Conservation (phyloP, 2,888 invertebrate species). For the Scaptomyza caliginosa region DNA sequence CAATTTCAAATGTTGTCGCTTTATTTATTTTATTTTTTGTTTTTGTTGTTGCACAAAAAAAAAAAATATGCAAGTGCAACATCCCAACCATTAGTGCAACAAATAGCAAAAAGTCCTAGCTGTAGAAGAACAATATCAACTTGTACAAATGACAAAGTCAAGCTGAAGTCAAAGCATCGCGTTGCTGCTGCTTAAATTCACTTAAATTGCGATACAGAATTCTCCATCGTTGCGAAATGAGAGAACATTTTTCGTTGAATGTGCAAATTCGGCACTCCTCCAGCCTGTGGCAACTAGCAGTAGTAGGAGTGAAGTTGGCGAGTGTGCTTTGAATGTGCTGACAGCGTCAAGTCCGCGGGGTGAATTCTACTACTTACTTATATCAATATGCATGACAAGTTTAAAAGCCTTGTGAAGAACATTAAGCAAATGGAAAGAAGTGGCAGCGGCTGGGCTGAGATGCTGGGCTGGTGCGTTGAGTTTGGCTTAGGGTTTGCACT, state of each 20-base stretch:
- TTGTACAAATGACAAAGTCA: constrained; percentile 42
- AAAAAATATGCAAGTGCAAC: constrained; percentile 3
- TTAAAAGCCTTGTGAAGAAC: constrained; percentile 61
- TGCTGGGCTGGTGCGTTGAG: no score
- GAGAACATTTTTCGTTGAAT: constrained; percentile 42
- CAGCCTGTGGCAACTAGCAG: background rate
- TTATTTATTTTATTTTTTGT: background rate
- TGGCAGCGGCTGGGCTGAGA: background rate
- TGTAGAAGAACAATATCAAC: background rate
- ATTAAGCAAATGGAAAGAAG: constrained; percentile 27
- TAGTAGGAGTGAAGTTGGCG: background rate
- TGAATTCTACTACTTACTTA: constrained; percentile 64
- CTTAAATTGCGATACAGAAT: constrained; percentile 64
- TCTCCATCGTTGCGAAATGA: constrained; percentile 24
- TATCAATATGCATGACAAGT: constrained; percentile 76
- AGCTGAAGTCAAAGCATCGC: constrained; percentile 37
- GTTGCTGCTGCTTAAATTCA: constrained; percentile 41
- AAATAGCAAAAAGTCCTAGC: background rate
- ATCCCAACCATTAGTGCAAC: background rate
- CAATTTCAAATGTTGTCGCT: constrained; percentile 6
- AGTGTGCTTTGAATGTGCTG: constrained; percentile 50
- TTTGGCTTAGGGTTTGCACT: constrained; percentile 1
- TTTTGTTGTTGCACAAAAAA: constrained; percentile 8
- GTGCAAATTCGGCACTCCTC: constrained; percentile 41
- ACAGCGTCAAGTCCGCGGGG: constrained; percentile 56